A percentile compares a stretch with the other conserved stretches of the same genome.
Conservation (phyloP, 2,797 vertebrate species). For the Dromococcyx pavoninus region DNA sequence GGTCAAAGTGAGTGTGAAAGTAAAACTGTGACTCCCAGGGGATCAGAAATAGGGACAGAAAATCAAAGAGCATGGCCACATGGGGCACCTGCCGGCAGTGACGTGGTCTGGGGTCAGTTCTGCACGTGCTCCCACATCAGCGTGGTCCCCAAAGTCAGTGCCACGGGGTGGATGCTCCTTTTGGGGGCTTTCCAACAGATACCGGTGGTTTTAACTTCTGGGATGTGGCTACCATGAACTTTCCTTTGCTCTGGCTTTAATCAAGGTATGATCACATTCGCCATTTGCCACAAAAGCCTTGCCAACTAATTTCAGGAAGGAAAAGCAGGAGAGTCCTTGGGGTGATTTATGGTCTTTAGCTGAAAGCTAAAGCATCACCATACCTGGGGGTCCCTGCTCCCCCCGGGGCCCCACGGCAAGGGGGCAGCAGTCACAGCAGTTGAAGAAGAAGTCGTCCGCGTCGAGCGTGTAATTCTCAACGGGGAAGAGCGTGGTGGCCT, state of each 20-base stretch:
- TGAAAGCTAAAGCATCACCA: fast-evolving
- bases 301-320: fast-evolving
- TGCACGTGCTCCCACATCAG: fast-evolving
- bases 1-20: neutral
- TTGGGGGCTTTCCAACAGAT: neutral
- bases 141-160: neutral
- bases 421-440: slow-evolving; percentile 94
- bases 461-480: slow-evolving; percentile 89
- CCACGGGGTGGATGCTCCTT: neutral
- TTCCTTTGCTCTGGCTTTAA: neutral
- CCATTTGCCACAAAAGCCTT: neutral
- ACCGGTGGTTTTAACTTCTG: neutral
- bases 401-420: slow-evolving; percentile 82
- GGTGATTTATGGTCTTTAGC: neutral
- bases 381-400: slow-evolving; percentile 86
- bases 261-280: neutral
- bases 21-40: neutral
- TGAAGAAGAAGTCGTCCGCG: slow-evolving; percentile 89
- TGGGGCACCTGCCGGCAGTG: neutral
- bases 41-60: neutral
- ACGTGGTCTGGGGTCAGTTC: neutral
- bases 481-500: slow-evolving; percentile 48
- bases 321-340: neutral
- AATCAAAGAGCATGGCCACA: fast-evolving
- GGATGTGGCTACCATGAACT: fast-evolving